phyloP scores from a whole-genome alignment of 2,797 vertebrate species.

The Leontocebus nigricollis region DNA sequence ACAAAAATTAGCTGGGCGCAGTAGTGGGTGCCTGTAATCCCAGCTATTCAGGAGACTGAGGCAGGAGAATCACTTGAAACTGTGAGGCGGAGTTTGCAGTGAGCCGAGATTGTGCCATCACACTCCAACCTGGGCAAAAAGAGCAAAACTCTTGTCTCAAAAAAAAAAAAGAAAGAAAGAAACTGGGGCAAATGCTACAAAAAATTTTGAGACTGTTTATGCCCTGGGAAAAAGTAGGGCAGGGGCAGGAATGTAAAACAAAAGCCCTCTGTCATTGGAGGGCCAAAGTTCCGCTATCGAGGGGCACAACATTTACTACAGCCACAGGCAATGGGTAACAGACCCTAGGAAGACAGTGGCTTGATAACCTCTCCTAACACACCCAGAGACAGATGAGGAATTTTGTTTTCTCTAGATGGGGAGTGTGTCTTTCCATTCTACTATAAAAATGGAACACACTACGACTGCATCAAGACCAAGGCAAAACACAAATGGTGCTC shows the following conservation, averaged over 20 bases:
- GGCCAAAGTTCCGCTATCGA: rapidly evolving
- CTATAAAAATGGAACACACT: neutral
- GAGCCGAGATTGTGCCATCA: too few relatives aligned
- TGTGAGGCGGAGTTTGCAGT: too few relatives aligned
- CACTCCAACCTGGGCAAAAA: too few relatives aligned
- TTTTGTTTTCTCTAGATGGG: conserved; percentile 34
- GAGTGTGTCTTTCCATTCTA: conserved; percentile 61
- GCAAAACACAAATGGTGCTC: conserved; percentile 66
- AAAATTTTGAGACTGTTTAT: neutral
- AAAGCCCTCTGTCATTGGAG: neutral
- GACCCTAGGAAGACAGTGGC: too few relatives aligned
- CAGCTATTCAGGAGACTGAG: too few relatives aligned
- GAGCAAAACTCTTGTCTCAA: too few relatives aligned
- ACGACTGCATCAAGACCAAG: conserved; percentile 36
- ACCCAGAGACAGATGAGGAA: neutral
- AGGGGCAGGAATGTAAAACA: neutral
- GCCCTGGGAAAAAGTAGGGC: too few relatives aligned
- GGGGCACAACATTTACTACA: rapidly evolving
- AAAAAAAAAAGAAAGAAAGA: too few relatives aligned
- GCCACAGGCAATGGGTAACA: rapidly evolving
- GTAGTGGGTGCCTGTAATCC: too few relatives aligned
- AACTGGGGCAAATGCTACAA: neutral
- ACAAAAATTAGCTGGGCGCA: too few relatives aligned
- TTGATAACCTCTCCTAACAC: neutral
- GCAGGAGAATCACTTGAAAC: too few relatives aligned